A percentile compares a stretch with the other conserved stretches of the same genome.
Evolutionary conservation across 2,888 invertebrate genomes (phyloP).

Genomic region (Electrophaes corylata): DNA sequence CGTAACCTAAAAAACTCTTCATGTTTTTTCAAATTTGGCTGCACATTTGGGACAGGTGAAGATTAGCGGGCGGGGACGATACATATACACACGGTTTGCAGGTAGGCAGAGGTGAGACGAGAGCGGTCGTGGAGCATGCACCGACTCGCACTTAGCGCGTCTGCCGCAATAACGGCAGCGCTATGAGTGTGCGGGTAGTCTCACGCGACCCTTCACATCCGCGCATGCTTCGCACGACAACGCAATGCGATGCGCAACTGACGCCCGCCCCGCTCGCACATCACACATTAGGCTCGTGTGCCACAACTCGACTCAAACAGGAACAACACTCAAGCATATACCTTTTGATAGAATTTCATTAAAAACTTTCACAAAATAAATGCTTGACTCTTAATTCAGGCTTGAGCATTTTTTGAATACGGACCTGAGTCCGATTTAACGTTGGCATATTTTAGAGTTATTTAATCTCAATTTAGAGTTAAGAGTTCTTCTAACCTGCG

Average conservation of each 20-base stretch:
- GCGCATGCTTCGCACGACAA: neutral
- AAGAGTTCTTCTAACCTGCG: neutral
- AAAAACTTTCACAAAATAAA: neutral
- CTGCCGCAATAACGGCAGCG: constrained; percentile 40
- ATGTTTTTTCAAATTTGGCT: constrained; percentile 68
- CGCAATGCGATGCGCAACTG: neutral
- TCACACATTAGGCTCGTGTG: too few species aligned
- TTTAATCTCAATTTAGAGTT: neutral
- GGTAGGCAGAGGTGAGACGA: constrained; percentile 20
- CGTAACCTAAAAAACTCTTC: constrained; percentile 78
- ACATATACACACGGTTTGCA: constrained; percentile 65
- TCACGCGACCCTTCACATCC: neutral
- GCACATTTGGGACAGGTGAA: constrained; percentile 54
- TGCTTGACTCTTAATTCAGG: neutral
- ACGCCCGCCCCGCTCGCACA: too few species aligned
- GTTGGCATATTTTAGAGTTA: neutral
- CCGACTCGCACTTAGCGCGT: constrained; percentile 36
- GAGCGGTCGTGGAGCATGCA: constrained; percentile 24
- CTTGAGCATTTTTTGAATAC: neutral
- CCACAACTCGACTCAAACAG: neutral
- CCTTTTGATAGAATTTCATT: too few species aligned
- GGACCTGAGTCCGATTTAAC: neutral
- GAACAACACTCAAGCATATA: neutral
- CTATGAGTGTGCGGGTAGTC: constrained; percentile 33
- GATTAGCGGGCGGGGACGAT: constrained; percentile 54